These are phyloP conservation scores for Raillietiella orientalis DNA, from an alignment of 2,888 invertebrate genomes.

Conservation along the genomic window DNA sequence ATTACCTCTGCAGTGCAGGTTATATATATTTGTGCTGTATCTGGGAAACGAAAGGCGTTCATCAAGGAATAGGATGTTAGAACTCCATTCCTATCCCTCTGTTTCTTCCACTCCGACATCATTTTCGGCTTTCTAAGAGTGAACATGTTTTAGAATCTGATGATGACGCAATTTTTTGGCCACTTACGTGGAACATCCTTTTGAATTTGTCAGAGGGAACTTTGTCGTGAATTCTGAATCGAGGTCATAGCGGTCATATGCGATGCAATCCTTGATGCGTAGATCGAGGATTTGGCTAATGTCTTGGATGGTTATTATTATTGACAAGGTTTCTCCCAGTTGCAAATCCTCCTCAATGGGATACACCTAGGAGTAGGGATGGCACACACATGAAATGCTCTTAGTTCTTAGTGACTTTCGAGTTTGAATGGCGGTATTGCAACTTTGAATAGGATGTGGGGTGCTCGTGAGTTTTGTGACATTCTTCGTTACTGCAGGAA, in stretches of 20 bases:
- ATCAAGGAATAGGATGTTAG: slow-evolving; percentile 29
- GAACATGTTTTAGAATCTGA: neutral
- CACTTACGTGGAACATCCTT: slow-evolving; percentile 28
- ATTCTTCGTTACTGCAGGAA: too few species aligned
- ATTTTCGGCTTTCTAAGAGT: slow-evolving; percentile 24
- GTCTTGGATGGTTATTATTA: too few species aligned
- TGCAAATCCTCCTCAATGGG: too few species aligned
- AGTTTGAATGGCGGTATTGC: too few species aligned
- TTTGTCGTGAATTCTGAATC: slow-evolving; percentile 21
- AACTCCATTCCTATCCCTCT: slow-evolving; percentile 23
- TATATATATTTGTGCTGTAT: slow-evolving; percentile 30
- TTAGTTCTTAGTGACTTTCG: too few species aligned
- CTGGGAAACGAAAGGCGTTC: slow-evolving; percentile 37
- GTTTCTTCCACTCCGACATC: slow-evolving; percentile 27
- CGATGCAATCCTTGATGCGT: slow-evolving; percentile 26
- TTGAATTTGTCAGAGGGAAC: slow-evolving; percentile 27
- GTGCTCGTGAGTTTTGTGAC: too few species aligned
- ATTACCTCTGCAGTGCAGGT: slow-evolving; percentile 37
- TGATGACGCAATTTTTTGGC: neutral
- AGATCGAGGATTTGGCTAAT: neutral
- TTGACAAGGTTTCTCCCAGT: too few species aligned
- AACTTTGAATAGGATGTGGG: too few species aligned
- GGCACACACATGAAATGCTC: too few species aligned
- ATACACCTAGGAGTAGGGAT: too few species aligned
- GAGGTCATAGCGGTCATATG: slow-evolving; percentile 28